Conservation (phyloP, 2,113 vertebrate genomes). For the Progne subis region DNA sequence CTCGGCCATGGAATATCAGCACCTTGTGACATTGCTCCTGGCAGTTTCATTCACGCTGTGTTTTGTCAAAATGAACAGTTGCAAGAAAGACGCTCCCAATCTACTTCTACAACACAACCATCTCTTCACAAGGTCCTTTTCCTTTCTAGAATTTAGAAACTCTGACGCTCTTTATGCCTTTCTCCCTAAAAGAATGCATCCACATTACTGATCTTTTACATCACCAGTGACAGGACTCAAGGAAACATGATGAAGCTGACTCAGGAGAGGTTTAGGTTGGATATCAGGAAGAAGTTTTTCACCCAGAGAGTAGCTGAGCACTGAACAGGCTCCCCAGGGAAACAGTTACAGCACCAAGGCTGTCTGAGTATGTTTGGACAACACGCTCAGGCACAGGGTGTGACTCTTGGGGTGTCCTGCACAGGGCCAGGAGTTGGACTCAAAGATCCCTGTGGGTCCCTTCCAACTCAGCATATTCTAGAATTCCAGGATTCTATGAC, state of each 20-base stretch:
- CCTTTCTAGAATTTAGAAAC: not conserved
- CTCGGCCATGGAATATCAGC: not conserved
- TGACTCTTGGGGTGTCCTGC: not conserved
- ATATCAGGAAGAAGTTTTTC: not conserved
- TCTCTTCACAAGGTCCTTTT: not conserved
- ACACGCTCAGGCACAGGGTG: not conserved
- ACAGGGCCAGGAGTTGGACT: not conserved
- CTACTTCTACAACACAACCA: not conserved
- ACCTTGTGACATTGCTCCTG: not conserved
- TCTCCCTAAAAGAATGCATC: not conserved
- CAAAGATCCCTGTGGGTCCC: not conserved
- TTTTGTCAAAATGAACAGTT: not conserved
- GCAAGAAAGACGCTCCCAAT: not conserved
- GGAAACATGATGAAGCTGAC: not conserved
- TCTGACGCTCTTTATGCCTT: not conserved
- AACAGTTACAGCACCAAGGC: not conserved
- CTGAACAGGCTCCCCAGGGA: not conserved
- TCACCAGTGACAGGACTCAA: not conserved
- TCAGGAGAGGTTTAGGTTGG: not conserved
- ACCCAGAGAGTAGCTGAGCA: not conserved
- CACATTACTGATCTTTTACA: not conserved
- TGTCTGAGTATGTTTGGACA: not conserved
- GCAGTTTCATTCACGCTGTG: not conserved
- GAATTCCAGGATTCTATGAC: not conserved
- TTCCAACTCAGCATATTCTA: not conserved